A percentile compares a stretch with the other conserved stretches of the same genome.
Conservation (phyloP, 2,113 vertebrate species). For the Calidris pygmaea region DNA sequence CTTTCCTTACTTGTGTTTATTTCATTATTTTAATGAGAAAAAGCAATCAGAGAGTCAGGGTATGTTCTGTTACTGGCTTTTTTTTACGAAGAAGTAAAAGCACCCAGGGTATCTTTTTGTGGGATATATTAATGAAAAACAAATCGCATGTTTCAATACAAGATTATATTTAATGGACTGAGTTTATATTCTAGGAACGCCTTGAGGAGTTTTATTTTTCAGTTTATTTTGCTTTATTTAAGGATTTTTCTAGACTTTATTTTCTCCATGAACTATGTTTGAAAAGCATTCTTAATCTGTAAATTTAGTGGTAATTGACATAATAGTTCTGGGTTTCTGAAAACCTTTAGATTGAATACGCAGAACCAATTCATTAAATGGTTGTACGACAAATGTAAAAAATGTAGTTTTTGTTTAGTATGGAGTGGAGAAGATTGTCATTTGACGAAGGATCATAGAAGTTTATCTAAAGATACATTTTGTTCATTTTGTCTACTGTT, state of each 20-base stretch:
- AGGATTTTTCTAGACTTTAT: not conserved
- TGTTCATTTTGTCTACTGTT: not conserved
- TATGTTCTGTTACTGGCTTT: not conserved
- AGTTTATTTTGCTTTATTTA: not conserved
- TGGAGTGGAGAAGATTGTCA: not conserved
- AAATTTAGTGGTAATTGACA: not conserved
- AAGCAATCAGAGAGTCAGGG: not conserved
- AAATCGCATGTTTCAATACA: not conserved
- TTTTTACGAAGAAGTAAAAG: not conserved
- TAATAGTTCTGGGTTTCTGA: not conserved
- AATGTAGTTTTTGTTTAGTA: not conserved
- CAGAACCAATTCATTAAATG: not conserved
- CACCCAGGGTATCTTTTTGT: not conserved
- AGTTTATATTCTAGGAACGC: not conserved
- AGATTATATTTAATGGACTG: not conserved
- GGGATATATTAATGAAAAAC: not conserved
- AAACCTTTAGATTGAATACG: not conserved
- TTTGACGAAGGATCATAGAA: not conserved
- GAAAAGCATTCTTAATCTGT: not conserved
- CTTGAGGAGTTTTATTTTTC: not conserved
- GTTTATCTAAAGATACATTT: not conserved
- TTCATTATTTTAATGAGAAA: not conserved
- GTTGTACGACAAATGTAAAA: not conserved
- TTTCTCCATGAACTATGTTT: not conserved
- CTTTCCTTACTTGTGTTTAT: not conserved